These are phyloP conservation scores for Athalia cordata DNA, from an alignment of 2,888 invertebrate genomes.

Conservation along the genomic window DNA sequence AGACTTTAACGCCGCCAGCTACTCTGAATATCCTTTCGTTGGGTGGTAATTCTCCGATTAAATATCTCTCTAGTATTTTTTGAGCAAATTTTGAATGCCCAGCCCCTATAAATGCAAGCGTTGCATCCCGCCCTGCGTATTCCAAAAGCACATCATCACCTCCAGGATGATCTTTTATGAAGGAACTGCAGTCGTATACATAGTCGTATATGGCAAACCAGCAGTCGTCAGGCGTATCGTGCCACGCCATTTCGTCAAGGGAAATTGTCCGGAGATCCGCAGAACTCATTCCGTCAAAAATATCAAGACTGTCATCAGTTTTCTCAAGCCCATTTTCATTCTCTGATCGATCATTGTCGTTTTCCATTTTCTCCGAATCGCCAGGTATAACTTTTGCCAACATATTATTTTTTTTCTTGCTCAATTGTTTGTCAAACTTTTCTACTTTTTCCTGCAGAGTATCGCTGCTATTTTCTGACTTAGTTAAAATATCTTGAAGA, in stretches of 20 bases:
- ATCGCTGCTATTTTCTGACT: neutral
- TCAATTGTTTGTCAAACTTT: neutral
- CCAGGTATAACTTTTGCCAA: neutral
- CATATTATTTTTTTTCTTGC: neutral
- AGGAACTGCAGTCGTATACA: slow-evolving; percentile 88
- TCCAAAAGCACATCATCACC: slow-evolving; percentile 88
- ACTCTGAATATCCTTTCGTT: slow-evolving; percentile 84
- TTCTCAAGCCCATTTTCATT: neutral
- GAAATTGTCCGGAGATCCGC: slow-evolving; percentile 74
- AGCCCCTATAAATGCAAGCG: slow-evolving; percentile 86
- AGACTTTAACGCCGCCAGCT: slow-evolving; percentile 77
- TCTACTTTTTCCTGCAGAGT: neutral
- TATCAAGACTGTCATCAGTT: neutral
- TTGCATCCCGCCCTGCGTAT: slow-evolving; percentile 90
- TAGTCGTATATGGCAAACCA: slow-evolving; percentile 93
- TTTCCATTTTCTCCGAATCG: neutral
- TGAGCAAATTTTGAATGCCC: slow-evolving; percentile 84
- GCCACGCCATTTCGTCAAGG: slow-evolving; percentile 85
- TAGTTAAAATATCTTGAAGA: neutral
- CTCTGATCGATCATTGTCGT: neutral
- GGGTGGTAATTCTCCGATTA: slow-evolving; percentile 85
- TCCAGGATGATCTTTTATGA: slow-evolving; percentile 88
- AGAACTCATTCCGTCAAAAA: no score
- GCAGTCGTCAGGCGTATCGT: slow-evolving; percentile 84
- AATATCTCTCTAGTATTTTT: slow-evolving; percentile 80